A percentile compares a stretch with the other conserved stretches of the same genome.
phyloP scores from a whole-genome alignment of 2,888 invertebrate genomes.

The Lithophane socia region DNA sequence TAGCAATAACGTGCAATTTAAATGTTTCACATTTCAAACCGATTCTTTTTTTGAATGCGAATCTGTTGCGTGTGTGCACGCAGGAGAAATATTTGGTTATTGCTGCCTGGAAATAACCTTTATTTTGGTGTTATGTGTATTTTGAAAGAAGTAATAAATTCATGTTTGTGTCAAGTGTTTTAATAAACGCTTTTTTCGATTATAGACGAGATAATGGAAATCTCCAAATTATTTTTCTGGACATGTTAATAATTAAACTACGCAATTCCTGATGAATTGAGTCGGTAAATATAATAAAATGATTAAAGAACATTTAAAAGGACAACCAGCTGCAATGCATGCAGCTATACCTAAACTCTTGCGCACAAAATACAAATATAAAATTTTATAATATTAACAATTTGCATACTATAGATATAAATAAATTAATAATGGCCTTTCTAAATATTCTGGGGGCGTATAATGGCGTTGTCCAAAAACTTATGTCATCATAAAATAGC shows the following conservation, averaged over 20 bases:
- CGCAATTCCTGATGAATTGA: background rate
- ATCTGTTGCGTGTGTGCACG: slow-evolving; percentile 69
- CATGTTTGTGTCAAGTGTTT: background rate
- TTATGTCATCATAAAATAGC: slow-evolving; percentile 31
- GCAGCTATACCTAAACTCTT: background rate
- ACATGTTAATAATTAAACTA: too few relatives aligned
- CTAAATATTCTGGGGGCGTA: slow-evolving; percentile 39
- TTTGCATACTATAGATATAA: slow-evolving; percentile 41
- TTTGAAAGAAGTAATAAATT: slow-evolving; percentile 34
- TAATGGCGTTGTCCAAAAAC: slow-evolving; percentile 29
- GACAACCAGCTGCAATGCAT: background rate
- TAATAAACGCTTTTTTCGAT: background rate
- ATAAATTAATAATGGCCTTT: slow-evolving; percentile 36
- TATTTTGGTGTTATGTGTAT: slow-evolving; percentile 34
- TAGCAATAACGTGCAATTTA: slow-evolving; percentile 90
- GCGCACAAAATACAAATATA: slow-evolving; percentile 2
- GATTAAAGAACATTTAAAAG: background rate
- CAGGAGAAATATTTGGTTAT: slow-evolving; percentile 67
- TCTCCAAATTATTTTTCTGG: background rate
- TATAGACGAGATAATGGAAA: background rate
- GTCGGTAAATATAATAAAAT: background rate
- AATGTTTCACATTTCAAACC: slow-evolving; percentile 89
- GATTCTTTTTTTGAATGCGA: slow-evolving; percentile 65
- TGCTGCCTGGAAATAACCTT: slow-evolving; percentile 58
- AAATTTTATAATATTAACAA: slow-evolving; percentile 1